Conservation (phyloP, 2,797 vertebrate species). For the Onychomys torridus region DNA sequence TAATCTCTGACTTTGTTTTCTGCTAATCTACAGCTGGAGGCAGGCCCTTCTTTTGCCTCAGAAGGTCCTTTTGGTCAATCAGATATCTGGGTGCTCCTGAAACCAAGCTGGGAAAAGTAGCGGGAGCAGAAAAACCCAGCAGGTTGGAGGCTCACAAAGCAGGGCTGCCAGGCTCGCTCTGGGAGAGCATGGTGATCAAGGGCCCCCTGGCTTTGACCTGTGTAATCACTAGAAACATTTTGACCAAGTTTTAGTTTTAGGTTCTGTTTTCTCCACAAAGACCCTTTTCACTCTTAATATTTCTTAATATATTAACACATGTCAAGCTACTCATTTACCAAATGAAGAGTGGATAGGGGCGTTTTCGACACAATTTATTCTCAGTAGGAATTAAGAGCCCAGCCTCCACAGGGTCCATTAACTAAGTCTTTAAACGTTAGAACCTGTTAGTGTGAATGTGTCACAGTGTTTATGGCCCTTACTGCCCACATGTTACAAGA, state of each 20-base stretch:
- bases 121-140: background rate
- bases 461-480: conserved; percentile 11
- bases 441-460: background rate
- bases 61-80: conserved; percentile 82
- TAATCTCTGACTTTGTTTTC: conserved; percentile 86
- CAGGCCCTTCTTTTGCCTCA: conserved; percentile 70
- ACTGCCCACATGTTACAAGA: background rate
- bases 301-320: conserved; percentile 69
- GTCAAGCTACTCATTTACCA: conserved; percentile 33
- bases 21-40: conserved; percentile 77
- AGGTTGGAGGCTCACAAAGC: conserved; percentile 74
- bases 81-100: conserved; percentile 67
- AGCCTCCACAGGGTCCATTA: background rate
- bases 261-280: conserved; percentile 8
- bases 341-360: background rate
- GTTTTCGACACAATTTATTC: conserved; percentile 40
- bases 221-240: conserved; percentile 68
- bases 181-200: conserved; percentile 62
- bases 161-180: background rate
- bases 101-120: conserved; percentile 57
- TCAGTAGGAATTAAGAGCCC: background rate
- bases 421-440: conserved; percentile 28
- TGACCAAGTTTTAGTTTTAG: background rate
- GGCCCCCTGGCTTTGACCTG: background rate
- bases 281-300: conserved; percentile 48